These are phyloP conservation scores for Chironomus striatipennis DNA, from an alignment of 1,140 invertebrate species.

Conservation along the genomic window DNA sequence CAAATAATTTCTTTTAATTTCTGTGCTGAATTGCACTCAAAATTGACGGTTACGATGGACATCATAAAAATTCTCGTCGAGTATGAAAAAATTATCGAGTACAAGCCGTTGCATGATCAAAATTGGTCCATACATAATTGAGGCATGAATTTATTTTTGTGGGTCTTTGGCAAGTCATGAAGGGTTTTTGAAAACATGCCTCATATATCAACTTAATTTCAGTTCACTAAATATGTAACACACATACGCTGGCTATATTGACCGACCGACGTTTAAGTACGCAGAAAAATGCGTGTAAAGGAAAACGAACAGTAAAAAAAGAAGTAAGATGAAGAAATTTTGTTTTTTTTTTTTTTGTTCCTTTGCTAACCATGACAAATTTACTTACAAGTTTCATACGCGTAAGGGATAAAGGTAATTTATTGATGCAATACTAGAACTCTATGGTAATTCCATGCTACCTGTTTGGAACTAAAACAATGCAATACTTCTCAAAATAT, in stretches of 20 bases:
- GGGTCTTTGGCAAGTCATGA: background rate
- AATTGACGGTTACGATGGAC: background rate
- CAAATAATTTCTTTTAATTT: no score
- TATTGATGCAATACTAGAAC: constrained; percentile 20
- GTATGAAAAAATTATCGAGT: background rate
- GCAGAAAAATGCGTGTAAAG: no score
- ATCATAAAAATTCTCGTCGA: background rate
- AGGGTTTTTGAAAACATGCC: background rate
- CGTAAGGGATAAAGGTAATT: background rate
- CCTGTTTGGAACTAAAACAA: background rate
- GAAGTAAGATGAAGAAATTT: background rate
- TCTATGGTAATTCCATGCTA: background rate
- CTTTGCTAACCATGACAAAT: background rate
- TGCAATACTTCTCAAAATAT: constrained; percentile 16
- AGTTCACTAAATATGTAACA: constrained; percentile 3
- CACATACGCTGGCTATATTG: background rate
- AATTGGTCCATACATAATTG: constrained; percentile 8
- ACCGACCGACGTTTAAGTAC: no score
- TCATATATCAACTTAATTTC: background rate
- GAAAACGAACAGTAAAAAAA: background rate
- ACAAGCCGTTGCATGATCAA: background rate
- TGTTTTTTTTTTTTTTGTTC: no score
- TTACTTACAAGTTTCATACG: background rate
- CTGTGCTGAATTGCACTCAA: background rate
- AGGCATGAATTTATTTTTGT: background rate